Evolutionary conservation across 2,888 invertebrate genomes (phyloP).

Genomic region (Scaptomyza reducta): DNA sequence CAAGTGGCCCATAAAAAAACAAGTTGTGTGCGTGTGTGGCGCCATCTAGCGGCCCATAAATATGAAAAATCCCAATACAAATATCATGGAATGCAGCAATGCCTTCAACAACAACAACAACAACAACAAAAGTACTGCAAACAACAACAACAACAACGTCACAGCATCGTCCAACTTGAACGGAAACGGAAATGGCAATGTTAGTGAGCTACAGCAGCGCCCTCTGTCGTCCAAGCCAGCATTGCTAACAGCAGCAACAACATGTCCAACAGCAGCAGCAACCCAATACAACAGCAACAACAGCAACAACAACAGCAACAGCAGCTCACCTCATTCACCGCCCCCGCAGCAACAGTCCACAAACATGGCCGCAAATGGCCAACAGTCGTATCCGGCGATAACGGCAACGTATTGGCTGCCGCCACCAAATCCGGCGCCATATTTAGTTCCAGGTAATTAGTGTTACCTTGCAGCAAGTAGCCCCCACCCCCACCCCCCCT

Average conservation of each 20-base stretch:
- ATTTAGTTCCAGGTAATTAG: conserved; percentile 92
- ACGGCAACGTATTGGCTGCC: conserved; percentile 94
- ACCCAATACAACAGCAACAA: conserved; percentile 34
- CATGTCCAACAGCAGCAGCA: conserved; percentile 47
- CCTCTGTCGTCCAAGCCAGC: conserved; percentile 54
- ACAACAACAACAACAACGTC: conserved; percentile 32
- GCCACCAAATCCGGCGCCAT: conserved; percentile 91
- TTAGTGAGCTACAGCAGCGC: conserved; percentile 65
- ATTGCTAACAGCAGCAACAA: conserved; percentile 41
- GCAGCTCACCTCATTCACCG: conserved; percentile 56
- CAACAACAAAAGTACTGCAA: conserved; percentile 31
- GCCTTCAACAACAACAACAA: conserved; percentile 59
- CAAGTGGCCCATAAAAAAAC: conserved; percentile 70
- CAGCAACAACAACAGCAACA: conserved; percentile 40
- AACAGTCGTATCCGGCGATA: conserved; percentile 89
- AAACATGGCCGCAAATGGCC: conserved; percentile 75
- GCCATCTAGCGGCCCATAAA: conserved; percentile 73
- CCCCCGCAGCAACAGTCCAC: conserved; percentile 61
- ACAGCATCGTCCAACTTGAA: conserved; percentile 69
- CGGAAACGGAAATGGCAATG: conserved; percentile 80
- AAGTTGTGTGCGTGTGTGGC: conserved; percentile 52
- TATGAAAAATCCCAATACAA: conserved; percentile 81
- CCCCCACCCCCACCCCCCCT: background rate
- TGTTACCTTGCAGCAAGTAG: conserved; percentile 60
- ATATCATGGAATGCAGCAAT: conserved; percentile 76